Base-by-base conservation (phyloP, 2,797 vertebrate species). In the Sebastes taczanowskii region DNA sequence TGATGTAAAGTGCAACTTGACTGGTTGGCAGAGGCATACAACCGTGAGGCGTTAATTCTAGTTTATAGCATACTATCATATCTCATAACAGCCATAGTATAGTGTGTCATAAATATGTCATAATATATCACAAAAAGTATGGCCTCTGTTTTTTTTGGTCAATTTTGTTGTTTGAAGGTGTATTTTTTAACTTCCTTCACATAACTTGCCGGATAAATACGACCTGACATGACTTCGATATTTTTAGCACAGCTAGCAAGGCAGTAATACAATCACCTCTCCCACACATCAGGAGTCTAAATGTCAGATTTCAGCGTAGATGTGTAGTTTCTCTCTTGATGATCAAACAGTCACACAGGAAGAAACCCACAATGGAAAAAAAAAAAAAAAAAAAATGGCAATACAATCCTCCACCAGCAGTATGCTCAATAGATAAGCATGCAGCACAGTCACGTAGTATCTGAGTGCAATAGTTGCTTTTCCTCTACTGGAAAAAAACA, bases 351-450 rank as follows among this genome's bases (percentile, higher is more conserved):
- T 10, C 25, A 16, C 46, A 69, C 18, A 71, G 71, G 3, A 80
- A 30, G 56, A 65, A 87, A 74, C 70, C 63, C 70, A 78, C 66
- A 68, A 30, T 16, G 70, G 69, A 63, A 67, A 75, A 38, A 55
- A 22, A 13, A 42, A 55, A 22, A 13, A 42, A 23, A 1, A 23
- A 23, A 23, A 23, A 23, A 42, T 16, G 69, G n/a, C 35, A 66
- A 34, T 38, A 20, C 52, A 66, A 11, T 67, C 46, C 5, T 61
- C 29, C 11, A 55, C 8, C 22, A 13, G 23, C 20, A n/a, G 16
- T 2, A 9, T 22, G 70, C 20, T 8, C 5, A 59, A 11, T 7
- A 75, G 25, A 27, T 27, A 27, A 27, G 25, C 25, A 27, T 27
- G 25, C 25, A 27, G 25, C 25, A 25, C 25, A 27, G 27, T 55